Base-by-base conservation (phyloP, 2,797 vertebrate species). In the Graptemys geographica region DNA sequence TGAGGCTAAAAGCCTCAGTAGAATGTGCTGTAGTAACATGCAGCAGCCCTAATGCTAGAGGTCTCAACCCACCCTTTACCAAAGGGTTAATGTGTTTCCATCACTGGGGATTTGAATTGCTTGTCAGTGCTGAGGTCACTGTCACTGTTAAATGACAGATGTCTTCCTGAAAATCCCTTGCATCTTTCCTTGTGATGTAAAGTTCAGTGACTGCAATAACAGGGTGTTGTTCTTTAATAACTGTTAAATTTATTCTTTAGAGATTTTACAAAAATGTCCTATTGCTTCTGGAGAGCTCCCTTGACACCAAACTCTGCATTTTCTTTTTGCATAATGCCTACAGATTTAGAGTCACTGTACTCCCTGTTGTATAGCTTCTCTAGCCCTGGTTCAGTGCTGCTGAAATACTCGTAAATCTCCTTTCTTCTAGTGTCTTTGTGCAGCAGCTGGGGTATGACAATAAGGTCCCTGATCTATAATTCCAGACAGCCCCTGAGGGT, bases 91-190 rank as follows among this genome's bases (percentile, higher is more conserved):
- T 91, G 93, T 97, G 90, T 96, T 97, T 97, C 96, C 88, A 82
- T 98, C 98, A 96, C 96, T 96, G 97, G 96, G 96, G 98, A 98
- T 98, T 98, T 98, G 98, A 98, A 98, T 98, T 98, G 98, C 98
- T 98, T 98, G 97, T 99, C 98, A 98, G 98, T 98, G 98, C 98
- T 98, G 98, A 99, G 99, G 98, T 99, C 98, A 98, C 98, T 98
- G 98, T 99, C 98, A 98, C 98, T 98, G 98, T 97, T 99, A 99
- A 99, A 98, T 99, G 99, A 99, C 99, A 99, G 98, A 99, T 99
- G 99, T 99, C 99, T 99, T 98, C 98, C 98, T 98, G 98, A 98
- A 99, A 99, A 99, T 98, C 98, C 98, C 98, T 98, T 98, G 98
- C 97, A 98, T 99, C 98, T 98, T 98, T 98, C 94, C 97, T 96